Evolutionary conservation across 1,140 invertebrate species (phyloP), one percentile per base, ranked within the genome.

Genomic region (Formica selysi): DNA sequence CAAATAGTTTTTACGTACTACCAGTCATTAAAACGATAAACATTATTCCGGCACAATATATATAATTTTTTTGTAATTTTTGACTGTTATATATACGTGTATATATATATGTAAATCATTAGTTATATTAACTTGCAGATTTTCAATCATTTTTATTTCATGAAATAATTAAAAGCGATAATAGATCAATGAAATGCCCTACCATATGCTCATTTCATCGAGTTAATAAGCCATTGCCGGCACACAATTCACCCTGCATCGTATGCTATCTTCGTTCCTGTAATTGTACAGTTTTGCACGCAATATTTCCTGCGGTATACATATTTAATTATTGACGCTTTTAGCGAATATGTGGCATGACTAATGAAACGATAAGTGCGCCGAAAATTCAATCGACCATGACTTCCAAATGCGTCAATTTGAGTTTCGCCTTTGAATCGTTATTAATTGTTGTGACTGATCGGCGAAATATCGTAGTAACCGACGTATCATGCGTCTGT

Each of bases 361-460:
- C 68, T 90, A 87, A 87, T 85, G 79, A 84, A 90, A 87, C 76
- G 62, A 89, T 90, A 89, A 87, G 88, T 87, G 54, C 70, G 76
- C 41, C 64, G 62, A 80, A 84, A 87, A 89, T 89, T 22, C 76
- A 89, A 65, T 67, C 79, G 65, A 62, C 86, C 88, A 61, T 87
- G 74, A 87, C 84, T 87, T 87, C 57, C 76, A 87, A 57, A 54
- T 64, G 88, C 41, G 88, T 73, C 71, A 76, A 59, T 81, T 89
- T 36, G 76, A 86, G 86, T 59, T 89, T 65, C 57, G 59, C 38
- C 86, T 62, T 87, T 86, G 88, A 90, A 89, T 89, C 59, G 76
- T 81, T 80, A 89, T 90, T 90, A 89, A 90, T 90, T 90, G 88
- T 89, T 83, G 44, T 76, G 86, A 90, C 80, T 81, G 89, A 89